Evolutionary conservation across 2,113 vertebrate species (phyloP).

Genomic region (Ornithorhynchus anatinus): DNA sequence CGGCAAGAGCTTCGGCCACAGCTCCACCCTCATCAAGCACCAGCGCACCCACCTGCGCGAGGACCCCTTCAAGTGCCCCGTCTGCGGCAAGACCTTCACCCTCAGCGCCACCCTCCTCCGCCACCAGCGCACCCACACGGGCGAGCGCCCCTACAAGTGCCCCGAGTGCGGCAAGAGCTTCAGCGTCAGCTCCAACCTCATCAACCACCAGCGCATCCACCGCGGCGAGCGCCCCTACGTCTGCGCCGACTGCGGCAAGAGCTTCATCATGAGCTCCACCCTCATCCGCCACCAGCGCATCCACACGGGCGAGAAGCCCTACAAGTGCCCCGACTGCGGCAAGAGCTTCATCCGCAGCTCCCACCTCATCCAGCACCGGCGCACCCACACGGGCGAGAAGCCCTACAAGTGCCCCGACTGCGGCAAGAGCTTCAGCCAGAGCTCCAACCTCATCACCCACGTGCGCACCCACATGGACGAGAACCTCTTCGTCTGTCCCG

Average conservation of each 20-base stretch:
- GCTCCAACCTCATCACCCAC: conserved; percentile 80
- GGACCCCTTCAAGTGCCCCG: conserved; percentile 61
- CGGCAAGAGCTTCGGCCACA: conserved; percentile 63
- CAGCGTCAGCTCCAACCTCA: conserved; percentile 62
- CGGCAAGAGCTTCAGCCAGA: conserved; percentile 82
- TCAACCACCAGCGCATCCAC: conserved; percentile 65
- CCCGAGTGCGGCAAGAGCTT: conserved; percentile 62
- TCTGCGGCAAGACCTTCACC: conserved; percentile 61
- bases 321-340: conserved; percentile 72
- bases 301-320: conserved; percentile 65
- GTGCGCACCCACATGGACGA: conserved; percentile 81
- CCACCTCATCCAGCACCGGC: conserved; percentile 78
- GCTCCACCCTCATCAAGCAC: conserved; percentile 64
- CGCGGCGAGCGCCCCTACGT: conserved; percentile 59
- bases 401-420: conserved; percentile 78
- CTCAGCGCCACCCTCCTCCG: conserved; percentile 61
- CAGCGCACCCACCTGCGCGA: conserved; percentile 60
- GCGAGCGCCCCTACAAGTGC: conserved; percentile 60
- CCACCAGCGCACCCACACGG: conserved; percentile 61
- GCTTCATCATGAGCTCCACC: conserved; percentile 65
- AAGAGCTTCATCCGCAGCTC: conserved; percentile 81
- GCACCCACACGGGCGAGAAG: conserved; percentile 83
- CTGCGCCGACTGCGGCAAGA: conserved; percentile 61
- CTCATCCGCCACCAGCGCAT: conserved; percentile 64
- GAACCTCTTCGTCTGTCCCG: conserved; percentile 76